phyloP scores from a whole-genome alignment of 2,113 vertebrate genomes.

The Sapajus apella region DNA sequence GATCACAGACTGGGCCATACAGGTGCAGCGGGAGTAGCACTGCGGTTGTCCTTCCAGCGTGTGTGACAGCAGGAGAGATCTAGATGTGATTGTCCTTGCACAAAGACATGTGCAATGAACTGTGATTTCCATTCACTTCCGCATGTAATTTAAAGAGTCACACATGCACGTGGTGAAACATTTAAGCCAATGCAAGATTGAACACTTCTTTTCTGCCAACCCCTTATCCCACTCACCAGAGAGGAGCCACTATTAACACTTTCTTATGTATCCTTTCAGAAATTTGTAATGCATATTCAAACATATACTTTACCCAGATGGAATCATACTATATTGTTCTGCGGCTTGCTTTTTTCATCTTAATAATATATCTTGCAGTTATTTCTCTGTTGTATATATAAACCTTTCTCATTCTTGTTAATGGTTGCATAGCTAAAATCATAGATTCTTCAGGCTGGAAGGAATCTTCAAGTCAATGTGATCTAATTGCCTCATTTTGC shows the following conservation, averaged over 20 bases:
- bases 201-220: neutral
- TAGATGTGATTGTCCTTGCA: neutral
- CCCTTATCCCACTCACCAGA: neutral
- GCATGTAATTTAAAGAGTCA: conserved; percentile 15
- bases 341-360: conserved; percentile 13
- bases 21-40: too few species aligned
- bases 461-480: conserved; percentile 55
- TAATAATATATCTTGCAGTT: conserved; percentile 52
- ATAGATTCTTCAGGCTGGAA: conserved; percentile 55
- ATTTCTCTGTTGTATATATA: conserved; percentile 2
- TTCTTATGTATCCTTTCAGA: neutral
- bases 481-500: conserved; percentile 73
- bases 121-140: neutral
- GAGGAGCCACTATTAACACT: neutral
- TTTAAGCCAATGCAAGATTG: neutral
- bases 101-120: neutral
- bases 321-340: conserved; percentile 59
- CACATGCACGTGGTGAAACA: neutral
- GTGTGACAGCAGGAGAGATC: too few species aligned
- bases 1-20: neutral
- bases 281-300: conserved; percentile 31
- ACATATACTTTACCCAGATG: conserved; percentile 36
- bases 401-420: conserved; percentile 49
- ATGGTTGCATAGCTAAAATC: conserved; percentile 58
- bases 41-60: neutral